These are phyloP conservation scores for Parascotia fuliginaria DNA, from an alignment of 2,888 invertebrate species.

Conservation along the genomic window DNA sequence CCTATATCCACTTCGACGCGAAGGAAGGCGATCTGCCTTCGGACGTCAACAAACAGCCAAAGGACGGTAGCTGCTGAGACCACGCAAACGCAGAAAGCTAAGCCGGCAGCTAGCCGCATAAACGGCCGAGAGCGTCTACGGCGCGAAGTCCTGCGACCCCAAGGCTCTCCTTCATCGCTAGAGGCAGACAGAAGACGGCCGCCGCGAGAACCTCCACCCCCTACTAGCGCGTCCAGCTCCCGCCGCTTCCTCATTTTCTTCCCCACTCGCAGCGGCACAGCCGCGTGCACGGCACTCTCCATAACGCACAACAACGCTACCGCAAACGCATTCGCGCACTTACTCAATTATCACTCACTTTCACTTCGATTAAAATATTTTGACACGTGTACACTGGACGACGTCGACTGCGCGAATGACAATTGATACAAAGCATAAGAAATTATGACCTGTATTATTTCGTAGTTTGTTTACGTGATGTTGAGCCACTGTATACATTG, in stretches of 20 bases:
- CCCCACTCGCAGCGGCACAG: constrained; percentile 87
- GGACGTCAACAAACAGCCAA: constrained; percentile 89
- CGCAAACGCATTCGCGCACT: constrained; percentile 71
- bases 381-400: constrained; percentile 57
- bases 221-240: constrained; percentile 90
- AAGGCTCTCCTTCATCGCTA: constrained; percentile 85
- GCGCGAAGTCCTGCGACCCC: constrained; percentile 69
- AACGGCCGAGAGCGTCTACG: constrained; percentile 80
- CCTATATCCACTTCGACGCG: constrained; percentile 89
- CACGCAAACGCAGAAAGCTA: constrained; percentile 87
- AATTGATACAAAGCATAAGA: constrained; percentile 47
- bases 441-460: constrained; percentile 42
- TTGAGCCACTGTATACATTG: constrained; percentile 17
- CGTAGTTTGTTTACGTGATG: constrained; percentile 22
- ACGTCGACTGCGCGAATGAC: constrained; percentile 63
- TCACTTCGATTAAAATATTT: constrained; percentile 41
- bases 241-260: constrained; percentile 92
- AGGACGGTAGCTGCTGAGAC: constrained; percentile 88
- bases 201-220: constrained; percentile 79
- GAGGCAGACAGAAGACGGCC: constrained; percentile 88
- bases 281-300: constrained; percentile 86
- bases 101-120: constrained; percentile 86
- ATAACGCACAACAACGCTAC: constrained; percentile 68
- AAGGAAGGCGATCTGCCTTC: constrained; percentile 88
- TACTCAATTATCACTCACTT: constrained; percentile 45